Evolutionary conservation across 2,888 invertebrate species (phyloP).

Genomic region (Notocelia uddmanniana): DNA sequence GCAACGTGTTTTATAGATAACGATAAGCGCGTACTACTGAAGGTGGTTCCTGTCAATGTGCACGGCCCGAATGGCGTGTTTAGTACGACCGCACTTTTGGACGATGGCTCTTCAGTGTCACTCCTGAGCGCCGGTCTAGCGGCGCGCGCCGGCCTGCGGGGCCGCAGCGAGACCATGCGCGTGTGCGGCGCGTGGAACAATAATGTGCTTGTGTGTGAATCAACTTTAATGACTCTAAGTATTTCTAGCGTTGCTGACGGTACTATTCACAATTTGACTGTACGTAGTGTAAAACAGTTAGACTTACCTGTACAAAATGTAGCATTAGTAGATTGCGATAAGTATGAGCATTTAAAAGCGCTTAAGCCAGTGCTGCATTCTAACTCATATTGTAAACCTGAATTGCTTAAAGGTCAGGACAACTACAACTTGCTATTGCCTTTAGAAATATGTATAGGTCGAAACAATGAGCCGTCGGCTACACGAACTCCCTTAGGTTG

Average conservation of each 20-base stretch:
- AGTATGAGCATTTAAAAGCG: no score
- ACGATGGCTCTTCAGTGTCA: slow-evolving; percentile 17
- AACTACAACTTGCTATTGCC: background rate
- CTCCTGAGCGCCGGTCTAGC: slow-evolving; percentile 7
- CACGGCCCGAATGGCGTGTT: slow-evolving; percentile 7
- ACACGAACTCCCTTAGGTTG: background rate
- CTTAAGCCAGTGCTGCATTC: no score
- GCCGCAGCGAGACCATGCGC: background rate
- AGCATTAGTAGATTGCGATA: no score
- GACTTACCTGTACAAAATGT: no score
- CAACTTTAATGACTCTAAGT: background rate
- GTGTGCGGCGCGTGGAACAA: slow-evolving; percentile 16
- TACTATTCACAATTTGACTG: no score
- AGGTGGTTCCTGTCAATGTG: background rate
- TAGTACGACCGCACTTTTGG: background rate
- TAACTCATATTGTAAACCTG: background rate
- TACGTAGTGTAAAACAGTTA: no score
- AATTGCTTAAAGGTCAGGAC: background rate
- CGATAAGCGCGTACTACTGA: no score
- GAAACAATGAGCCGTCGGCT: background rate
- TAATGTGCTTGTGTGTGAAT: background rate
- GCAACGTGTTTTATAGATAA: no score
- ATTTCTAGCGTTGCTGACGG: no score
- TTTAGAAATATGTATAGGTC: background rate
- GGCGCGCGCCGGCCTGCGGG: background rate